A percentile compares a stretch with the other conserved stretches of the same genome.
Evolutionary conservation across 2,888 invertebrate species (phyloP).

Genomic region (Ecliptopera silaceata): DNA sequence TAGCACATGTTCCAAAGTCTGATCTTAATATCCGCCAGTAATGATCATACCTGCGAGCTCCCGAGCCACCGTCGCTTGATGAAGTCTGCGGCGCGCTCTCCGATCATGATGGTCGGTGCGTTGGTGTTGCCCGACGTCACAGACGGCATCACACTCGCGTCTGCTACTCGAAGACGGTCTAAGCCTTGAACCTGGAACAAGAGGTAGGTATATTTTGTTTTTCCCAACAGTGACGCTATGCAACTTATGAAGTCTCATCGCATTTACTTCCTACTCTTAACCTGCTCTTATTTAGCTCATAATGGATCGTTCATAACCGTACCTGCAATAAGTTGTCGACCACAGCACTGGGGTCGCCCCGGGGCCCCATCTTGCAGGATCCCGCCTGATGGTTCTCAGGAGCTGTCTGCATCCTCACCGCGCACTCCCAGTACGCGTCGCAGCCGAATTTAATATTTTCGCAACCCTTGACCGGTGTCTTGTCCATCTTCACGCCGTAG

Average conservation of each 20-base stretch:
- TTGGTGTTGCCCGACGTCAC: conserved; percentile 87
- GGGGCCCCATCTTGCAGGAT: conserved; percentile 92
- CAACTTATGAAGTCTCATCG: no score
- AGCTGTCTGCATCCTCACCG: conserved; percentile 88
- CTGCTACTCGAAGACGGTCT: conserved; percentile 86
- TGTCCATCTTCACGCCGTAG: conserved; percentile 90
- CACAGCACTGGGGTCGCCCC: conserved; percentile 87
- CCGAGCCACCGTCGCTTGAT: conserved; percentile 85
- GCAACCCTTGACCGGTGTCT: conserved; percentile 88
- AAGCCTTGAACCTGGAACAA: conserved; percentile 83
- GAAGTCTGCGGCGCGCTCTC: conserved; percentile 85
- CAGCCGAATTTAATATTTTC: conserved; percentile 88
- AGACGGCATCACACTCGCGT: conserved; percentile 87
- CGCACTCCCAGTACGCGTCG: conserved; percentile 92
- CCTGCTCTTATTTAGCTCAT: no score
- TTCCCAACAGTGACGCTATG: no score
- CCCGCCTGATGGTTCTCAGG: conserved; percentile 93
- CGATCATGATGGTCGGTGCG: conserved; percentile 87
- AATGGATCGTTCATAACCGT: neutral
- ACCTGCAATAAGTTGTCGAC: conserved; percentile 87
- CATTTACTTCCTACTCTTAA: no score
- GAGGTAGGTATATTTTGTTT: no score
- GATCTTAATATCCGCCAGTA: no score
- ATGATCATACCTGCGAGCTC: conserved; percentile 49
- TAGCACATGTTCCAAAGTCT: no score